Base-by-base conservation (phyloP, 1,140 invertebrate genomes). In the Myzus persicae region DNA sequence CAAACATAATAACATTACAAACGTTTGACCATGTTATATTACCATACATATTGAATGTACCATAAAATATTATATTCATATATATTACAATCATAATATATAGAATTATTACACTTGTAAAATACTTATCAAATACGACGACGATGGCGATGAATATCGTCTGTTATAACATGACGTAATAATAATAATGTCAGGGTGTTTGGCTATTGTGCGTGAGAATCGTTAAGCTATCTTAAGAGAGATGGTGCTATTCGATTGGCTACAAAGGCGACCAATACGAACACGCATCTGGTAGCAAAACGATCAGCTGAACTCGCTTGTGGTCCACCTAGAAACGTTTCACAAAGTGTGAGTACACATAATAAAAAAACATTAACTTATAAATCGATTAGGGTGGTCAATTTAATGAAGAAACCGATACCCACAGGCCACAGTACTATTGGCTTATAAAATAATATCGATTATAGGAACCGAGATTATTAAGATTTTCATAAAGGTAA, bases 211-310 rank as follows among this genome's bases (percentile, higher is more conserved):
- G 54, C 46, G 3, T 54, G 36, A 59, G 4, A 40, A 42, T 46
- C 38, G 8, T 31, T 26, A 85, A 93, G 91, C 91, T 93, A 93
- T 93, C 91, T 93, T 85, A 24, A 85, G 1, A 93, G 51, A 8
- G 36, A 93, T 24, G 48, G 36, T 38, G n/a, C 38, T 31, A 93
- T 84, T 31, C 46, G 91, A 51, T 54, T 31, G 67, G 26, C 48
- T 40, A 93, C 5, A 54, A 51, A 11, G 2, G 81, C 24, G 24
- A 85, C 14, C 91, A 84, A 85, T 22, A 84, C 44, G 36, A 85
- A 38, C 36, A 31, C 91, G 38, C 4, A 7, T 82, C 81, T 42
- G 46, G 81, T 93, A 84, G 54, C 48, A 2, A 85, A 85, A 26
- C 81, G 46, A 48, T 93, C 81, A 14, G 91, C 91, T 85, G 91